phyloP scores from a whole-genome alignment of 2,888 invertebrate species.

The Eudasyphora cyanicolor region DNA sequence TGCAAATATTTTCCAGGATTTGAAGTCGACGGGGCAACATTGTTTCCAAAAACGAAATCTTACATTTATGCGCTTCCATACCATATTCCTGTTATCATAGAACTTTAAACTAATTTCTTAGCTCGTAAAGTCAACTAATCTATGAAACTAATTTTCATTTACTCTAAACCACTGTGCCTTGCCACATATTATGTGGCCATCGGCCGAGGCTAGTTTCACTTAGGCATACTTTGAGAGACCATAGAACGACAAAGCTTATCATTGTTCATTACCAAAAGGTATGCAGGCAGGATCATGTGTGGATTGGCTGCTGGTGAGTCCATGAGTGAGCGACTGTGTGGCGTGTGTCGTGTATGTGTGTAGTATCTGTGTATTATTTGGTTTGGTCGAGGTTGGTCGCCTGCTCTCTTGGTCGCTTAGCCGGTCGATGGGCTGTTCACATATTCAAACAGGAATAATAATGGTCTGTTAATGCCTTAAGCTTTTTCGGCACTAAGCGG shows the following conservation, averaged over 20 bases:
- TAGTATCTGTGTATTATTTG: background rate
- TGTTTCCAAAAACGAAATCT: too few species aligned
- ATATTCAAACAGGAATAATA: constrained; percentile 59
- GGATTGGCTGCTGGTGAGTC: background rate
- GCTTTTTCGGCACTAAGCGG: constrained; percentile 52
- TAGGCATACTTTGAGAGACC: background rate
- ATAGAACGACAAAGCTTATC: constrained; percentile 8
- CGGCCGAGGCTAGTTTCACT: background rate
- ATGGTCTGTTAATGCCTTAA: constrained; percentile 61
- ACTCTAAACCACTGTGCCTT: too few species aligned
- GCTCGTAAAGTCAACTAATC: too few species aligned
- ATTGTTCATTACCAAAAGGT: constrained; percentile 14
- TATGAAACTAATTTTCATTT: too few species aligned
- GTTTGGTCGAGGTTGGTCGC: background rate
- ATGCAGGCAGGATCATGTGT: background rate
- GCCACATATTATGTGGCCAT: background rate
- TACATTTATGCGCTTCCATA: too few species aligned
- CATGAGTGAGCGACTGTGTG: too few species aligned
- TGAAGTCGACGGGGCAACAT: too few species aligned
- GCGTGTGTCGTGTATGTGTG: background rate
- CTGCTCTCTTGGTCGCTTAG: background rate
- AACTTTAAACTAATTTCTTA: too few species aligned
- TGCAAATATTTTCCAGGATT: too few species aligned
- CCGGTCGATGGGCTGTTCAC: constrained; percentile 30
- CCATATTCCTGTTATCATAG: too few species aligned